Base-by-base conservation (phyloP, 92 coral and sea anemone genomes). In the Paramuricea clavata region DNA sequence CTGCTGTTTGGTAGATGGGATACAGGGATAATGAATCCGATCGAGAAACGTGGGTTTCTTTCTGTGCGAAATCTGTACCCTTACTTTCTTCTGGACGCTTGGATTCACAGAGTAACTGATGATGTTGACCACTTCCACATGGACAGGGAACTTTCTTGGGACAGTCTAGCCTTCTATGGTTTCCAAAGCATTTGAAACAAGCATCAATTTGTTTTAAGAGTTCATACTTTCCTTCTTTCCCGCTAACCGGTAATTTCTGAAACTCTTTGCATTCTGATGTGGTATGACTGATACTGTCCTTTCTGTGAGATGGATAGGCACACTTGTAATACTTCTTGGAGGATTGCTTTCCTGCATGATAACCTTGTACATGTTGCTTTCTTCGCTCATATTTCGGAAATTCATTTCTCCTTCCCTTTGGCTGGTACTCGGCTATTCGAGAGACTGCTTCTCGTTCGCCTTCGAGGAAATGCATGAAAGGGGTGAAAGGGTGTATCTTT, bases 111-210 rank as follows among this genome's bases (percentile, higher is more conserved):
- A 72, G 78, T 23, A 41, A 72, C 49, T 60, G 54, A 81, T 82
- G 77, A 31, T 65, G 86, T 8, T 65, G 54, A 39, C 57, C 52
- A 82, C 65, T 82, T n/a, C 86, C 86, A 68, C 86, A 82, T 68
- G 13, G 9, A 15, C 86, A 82, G 33, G 35, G 39, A 31, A 34
- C 76, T 30, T 19, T 30, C 21, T 27, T 82, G 50, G 86, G 77
- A 30, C 78, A 67, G 44, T 60, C 57, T 30, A 27, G 73, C 15
- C 78, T 32, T 42, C 75, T n/a, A 39, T 82, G 86, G 39, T 82
- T 72, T n/a, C 75, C 86, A 23, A 82, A 82, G 19, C 76, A 62
- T 65, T 39, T 65, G 25, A 82, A 82, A n/a, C 86, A 82, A 0
- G 86, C 86, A 59, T 39, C 39, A 42, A 67, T 36, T 28, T 82